Percentiles rank a stretch among this genome's conserved stretches.
Conservation (phyloP, 2,113 vertebrate species). For the Prochilodus magdalenae region DNA sequence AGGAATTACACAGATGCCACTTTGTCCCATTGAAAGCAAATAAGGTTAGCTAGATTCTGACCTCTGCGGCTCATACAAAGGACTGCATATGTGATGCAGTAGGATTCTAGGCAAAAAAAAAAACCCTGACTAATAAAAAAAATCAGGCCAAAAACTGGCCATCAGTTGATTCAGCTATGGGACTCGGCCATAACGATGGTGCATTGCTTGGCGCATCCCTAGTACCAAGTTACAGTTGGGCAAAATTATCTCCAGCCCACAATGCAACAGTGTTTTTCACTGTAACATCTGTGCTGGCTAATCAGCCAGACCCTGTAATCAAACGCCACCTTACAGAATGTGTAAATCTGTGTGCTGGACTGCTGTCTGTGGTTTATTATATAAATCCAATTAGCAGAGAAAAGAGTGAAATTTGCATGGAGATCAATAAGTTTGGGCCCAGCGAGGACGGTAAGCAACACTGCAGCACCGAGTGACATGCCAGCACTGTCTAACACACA, state of each 20-base stretch:
- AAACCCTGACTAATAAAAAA: too few species aligned
- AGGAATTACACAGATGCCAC: too few species aligned
- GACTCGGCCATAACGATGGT: too few species aligned
- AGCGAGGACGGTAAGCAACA: conserved; percentile 48
- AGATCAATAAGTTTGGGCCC: conserved; percentile 62
- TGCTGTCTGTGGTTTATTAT: conserved; percentile 52
- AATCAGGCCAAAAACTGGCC: too few species aligned
- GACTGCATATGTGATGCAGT: too few species aligned
- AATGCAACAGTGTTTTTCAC: neutral
- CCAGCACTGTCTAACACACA: conserved; percentile 47
- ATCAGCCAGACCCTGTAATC: neutral
- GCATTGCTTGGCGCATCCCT: too few species aligned
- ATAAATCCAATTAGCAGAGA: conserved; percentile 64
- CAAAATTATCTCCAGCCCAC: neutral
- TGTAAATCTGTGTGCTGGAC: conserved; percentile 44
- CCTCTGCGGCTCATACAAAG: too few species aligned
- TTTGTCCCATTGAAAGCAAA: too few species aligned
- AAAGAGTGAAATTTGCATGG: conserved; percentile 51
- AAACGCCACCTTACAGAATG: neutral
- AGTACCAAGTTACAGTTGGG: too few species aligned
- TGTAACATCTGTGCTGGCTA: neutral
- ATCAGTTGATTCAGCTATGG: too few species aligned
- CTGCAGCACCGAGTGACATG: conserved; percentile 52
- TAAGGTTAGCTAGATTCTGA: too few species aligned
- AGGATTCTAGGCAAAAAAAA: too few species aligned